Evolutionary conservation across 2,797 vertebrate species (phyloP), one percentile per base, ranked within the genome.

Genomic region (Urosaurus nigricauda): DNA sequence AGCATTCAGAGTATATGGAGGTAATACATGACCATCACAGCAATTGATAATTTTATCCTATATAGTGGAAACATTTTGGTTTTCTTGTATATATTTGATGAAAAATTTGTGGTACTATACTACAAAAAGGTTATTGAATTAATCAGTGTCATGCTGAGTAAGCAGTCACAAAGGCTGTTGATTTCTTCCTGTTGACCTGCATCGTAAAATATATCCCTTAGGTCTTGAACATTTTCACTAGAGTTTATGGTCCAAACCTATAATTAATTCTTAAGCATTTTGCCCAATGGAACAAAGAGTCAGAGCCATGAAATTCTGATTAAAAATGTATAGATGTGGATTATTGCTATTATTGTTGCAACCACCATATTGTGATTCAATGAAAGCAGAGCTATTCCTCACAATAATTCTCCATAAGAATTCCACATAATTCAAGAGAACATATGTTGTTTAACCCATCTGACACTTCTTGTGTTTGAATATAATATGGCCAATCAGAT

Each of bases 81-180:
- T 79, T 19, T 51, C 4, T 68, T 79, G 19, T 79, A 68, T 17
- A 2, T 88, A 17, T 47, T 32, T 9, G 71, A n/a, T 71, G 35
- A 14, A n/a, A 35, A 17, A 12, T 68, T 74, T 70, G 84, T 89
- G 53, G 21, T 47, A 68, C 68, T 83, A 40, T 47, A 35, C 40
- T 81, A 2, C 2, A 3, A 68, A 68, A 68, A 68, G 29, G 65
- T 32, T 86, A 91, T 32, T 65, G 91, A 85, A 74, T 65, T 88
- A 35, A 87, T 58, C 53, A 58, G n/a, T 29, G 32, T 32, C 65
- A 13, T 68, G 29, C 29, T 68, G 65, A 53, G 19, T 2, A 35
- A 80, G 79, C 29, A 87, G 24, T 89, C 84, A 70, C 4, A 90
- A 79, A 89, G 81, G 79, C 60, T 32, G 71, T 74, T 81, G 71